These are phyloP conservation scores for Myocastor coypus DNA, from an alignment of 2,113 vertebrate genomes.

Conservation along the genomic window DNA sequence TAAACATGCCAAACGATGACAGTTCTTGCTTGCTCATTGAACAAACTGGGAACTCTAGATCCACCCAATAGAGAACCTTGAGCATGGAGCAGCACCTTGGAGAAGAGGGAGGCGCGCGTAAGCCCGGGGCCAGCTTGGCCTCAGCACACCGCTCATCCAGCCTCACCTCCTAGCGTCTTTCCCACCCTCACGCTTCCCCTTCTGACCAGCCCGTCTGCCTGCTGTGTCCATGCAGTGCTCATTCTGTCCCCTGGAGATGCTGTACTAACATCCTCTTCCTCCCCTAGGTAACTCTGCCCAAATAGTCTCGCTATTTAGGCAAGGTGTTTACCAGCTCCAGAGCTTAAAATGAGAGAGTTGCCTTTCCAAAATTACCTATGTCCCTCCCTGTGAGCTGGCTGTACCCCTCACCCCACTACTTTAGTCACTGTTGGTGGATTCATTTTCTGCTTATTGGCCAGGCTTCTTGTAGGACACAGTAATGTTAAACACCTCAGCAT, in stretches of 20 bases:
- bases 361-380: not conserved
- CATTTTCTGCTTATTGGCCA: not conserved
- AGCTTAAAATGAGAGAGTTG: not conserved
- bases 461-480: not conserved
- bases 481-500: not conserved
- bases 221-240: accelerated
- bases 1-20: not conserved
- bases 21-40: not conserved
- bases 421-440: not conserved
- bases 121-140: not conserved
- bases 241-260: not conserved
- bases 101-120: not conserved
- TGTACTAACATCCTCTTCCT: not conserved
- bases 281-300: not conserved
- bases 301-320: not conserved
- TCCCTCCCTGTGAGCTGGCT: not conserved
- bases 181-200: not conserved
- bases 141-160: not conserved
- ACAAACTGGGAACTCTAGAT: not conserved
- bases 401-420: not conserved
- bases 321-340: not conserved
- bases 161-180: not conserved
- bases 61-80: not conserved
- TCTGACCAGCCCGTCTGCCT: not conserved
- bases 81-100: not conserved